These are phyloP conservation scores for Drosophila miranda DNA, from an alignment of 1,140 invertebrate genomes.

Conservation along the genomic window DNA sequence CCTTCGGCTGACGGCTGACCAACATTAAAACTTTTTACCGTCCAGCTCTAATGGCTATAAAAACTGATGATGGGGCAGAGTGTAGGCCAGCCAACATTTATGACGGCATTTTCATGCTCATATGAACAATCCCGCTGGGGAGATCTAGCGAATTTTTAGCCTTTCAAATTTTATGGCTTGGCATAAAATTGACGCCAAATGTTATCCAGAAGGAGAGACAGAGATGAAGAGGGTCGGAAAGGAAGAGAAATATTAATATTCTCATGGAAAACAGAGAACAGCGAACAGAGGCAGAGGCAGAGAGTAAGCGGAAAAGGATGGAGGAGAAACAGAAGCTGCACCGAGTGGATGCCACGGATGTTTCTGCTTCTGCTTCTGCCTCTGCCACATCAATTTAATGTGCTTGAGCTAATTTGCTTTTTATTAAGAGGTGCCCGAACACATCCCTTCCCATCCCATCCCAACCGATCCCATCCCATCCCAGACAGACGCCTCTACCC, in stretches of 20 bases:
- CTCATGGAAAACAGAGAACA: conserved; percentile 1
- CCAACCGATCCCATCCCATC: too few relatives aligned
- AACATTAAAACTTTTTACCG: conserved; percentile 45
- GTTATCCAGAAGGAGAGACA: neutral
- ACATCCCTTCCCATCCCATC: too few relatives aligned
- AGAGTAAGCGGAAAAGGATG: neutral
- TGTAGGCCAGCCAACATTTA: conserved; percentile 37
- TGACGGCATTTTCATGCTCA: conserved; percentile 41
- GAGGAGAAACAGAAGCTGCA: neutral
- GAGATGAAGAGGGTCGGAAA: too few relatives aligned
- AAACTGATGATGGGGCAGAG: conserved; percentile 8
- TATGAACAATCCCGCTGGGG: conserved; percentile 46
- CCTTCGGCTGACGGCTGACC: conserved; percentile 31
- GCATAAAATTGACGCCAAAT: conserved; percentile 57
- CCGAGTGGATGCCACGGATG: conserved; percentile 6
- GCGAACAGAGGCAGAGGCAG: neutral
- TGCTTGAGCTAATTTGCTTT: conserved; percentile 72
- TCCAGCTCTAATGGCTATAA: conserved; percentile 40
- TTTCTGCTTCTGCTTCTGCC: conserved; percentile 4
- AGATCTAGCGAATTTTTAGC: conserved; percentile 35
- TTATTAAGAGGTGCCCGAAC: conserved; percentile 61
- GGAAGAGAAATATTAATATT: conserved; percentile 15
- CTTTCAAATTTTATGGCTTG: conserved; percentile 58
- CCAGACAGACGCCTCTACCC: conserved; percentile 11
- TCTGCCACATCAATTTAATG: conserved; percentile 67